These are phyloP conservation scores for Lasiommata megera DNA, from an alignment of 2,888 invertebrate genomes.

Conservation along the genomic window DNA sequence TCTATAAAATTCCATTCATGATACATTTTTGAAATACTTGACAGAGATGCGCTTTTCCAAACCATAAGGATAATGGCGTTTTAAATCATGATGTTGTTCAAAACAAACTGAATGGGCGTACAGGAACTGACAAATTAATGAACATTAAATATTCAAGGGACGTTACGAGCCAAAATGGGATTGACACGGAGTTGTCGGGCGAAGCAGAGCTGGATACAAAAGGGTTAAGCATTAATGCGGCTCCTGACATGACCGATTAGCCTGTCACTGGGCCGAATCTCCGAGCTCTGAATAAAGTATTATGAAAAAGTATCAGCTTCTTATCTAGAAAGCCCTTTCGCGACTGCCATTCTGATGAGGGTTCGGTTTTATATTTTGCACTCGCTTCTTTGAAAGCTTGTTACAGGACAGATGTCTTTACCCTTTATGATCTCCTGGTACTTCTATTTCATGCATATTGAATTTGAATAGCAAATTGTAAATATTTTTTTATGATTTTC, in stretches of 20 bases:
- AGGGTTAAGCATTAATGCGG: slow-evolving; percentile 78
- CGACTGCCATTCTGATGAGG: slow-evolving; percentile 69
- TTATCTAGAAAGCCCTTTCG: slow-evolving; percentile 59
- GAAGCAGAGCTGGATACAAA: slow-evolving; percentile 58
- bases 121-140: slow-evolving; percentile 70
- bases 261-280: slow-evolving; percentile 74
- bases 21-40: neutral
- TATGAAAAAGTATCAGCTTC: slow-evolving; percentile 72
- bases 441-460: neutral
- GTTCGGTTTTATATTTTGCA: slow-evolving; percentile 51
- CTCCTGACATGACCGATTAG: slow-evolving; percentile 73
- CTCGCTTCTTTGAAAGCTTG: slow-evolving; percentile 34
- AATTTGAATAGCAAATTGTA: too few relatives aligned
- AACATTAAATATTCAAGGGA: slow-evolving; percentile 70
- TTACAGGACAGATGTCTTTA: slow-evolving; percentile 23
- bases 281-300: slow-evolving; percentile 76
- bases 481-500: too few relatives aligned
- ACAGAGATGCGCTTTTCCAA: neutral
- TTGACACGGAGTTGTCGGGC: slow-evolving; percentile 70
- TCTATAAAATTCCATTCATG: too few relatives aligned
- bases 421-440: slow-evolving; percentile 9
- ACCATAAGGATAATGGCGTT: slow-evolving; percentile 30
- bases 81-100: slow-evolving; percentile 28
- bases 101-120: slow-evolving; percentile 43
- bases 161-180: slow-evolving; percentile 53